Base-by-base conservation (phyloP, 2,113 vertebrate genomes). In the Chroicocephalus ridibundus region DNA sequence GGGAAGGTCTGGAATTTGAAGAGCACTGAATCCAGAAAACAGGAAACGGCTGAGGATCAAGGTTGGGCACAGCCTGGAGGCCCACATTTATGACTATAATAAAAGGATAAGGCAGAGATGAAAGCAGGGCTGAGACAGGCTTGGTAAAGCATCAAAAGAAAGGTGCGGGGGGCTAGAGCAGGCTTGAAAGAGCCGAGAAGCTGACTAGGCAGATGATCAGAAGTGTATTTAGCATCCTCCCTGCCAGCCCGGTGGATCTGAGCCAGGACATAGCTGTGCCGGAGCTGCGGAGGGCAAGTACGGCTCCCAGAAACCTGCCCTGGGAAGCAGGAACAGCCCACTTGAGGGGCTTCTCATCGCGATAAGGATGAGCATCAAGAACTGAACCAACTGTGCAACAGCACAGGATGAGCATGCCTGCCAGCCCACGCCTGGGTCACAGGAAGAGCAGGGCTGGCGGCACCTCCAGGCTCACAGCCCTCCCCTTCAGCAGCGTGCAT, bases 21-120 rank as follows among this genome's bases (percentile, higher is more conserved):
- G 92, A 94, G 51, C 76, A 55, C 46, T 25, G 32, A 62, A 60
- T 81, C 93, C 95, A 95, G 96, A 92, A 90, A 90, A 94, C 93
- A 96, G 94, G 96, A 97, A 97, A 91, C 42, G 0, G 64, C 94
- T 66, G 83, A 72, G 96, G 94, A 97, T 96, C 96, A 96, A 96
- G 94, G 93, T 62, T 93, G 93, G 96, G 96, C 93, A 92, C 78
- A 90, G 96, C 94, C 96, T 2, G 1, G 81, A 74, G 93, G 94
- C 70, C 62, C 62, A 36, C 0, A 0, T 95, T 96, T 97, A 96
- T 72, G 34, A 80, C 90, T 94, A 8, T 29, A 94, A 96, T 96
- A 94, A 96, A 97, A 93, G 96, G 82, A 95, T 92, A 94, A 88
- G 64, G 85, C 71, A 95, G 85, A 92, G 64, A 94, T 88, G 72